Conservation (phyloP, 2,113 vertebrate genomes). For the Dipodomys merriami region DNA sequence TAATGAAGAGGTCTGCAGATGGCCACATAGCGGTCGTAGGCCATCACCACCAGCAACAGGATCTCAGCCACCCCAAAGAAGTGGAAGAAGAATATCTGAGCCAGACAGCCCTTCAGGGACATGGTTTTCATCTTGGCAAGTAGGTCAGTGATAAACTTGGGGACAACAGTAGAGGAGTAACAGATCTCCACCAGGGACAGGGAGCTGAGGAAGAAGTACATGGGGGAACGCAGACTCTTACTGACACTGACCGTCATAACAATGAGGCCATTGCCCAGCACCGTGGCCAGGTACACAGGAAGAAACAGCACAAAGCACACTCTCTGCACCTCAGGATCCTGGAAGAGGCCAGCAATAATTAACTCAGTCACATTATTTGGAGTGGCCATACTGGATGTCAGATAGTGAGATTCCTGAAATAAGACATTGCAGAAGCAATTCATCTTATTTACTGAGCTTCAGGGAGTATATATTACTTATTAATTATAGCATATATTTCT, state of each 20-base stretch:
- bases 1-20: constrained; percentile 69
- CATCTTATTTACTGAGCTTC: neutral
- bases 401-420: neutral
- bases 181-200: constrained; percentile 63
- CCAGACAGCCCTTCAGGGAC: constrained; percentile 26
- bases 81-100: constrained; percentile 70
- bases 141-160: constrained; percentile 64
- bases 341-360: constrained; percentile 52
- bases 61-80: constrained; percentile 59
- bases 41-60: constrained; percentile 53
- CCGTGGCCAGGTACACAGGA: constrained; percentile 4
- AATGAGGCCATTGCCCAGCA: constrained; percentile 61
- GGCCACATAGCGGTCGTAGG: constrained; percentile 50
- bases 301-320: constrained; percentile 36
- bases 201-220: constrained; percentile 66
- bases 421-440: neutral
- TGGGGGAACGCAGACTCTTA: constrained; percentile 57
- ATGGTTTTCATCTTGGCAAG: constrained; percentile 48
- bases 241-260: neutral
- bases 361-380: constrained; percentile 52
- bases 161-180: constrained; percentile 54
- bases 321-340: constrained; percentile 55
- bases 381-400: neutral
- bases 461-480: neutral
- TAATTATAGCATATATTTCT: neutral